phyloP scores from a whole-genome alignment of 2,888 invertebrate species.

The Carabus problematicus region DNA sequence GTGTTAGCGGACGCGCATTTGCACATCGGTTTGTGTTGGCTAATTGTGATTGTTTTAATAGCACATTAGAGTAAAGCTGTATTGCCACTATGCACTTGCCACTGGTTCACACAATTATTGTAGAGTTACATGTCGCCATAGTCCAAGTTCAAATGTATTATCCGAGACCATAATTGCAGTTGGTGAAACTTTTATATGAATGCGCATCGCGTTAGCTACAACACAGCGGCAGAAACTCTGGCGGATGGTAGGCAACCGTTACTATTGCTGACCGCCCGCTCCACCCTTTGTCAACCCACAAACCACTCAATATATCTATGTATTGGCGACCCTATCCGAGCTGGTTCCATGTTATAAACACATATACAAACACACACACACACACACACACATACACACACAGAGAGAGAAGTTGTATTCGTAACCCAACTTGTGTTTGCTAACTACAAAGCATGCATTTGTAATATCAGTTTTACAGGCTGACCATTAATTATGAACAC shows the following conservation, averaged over 20 bases:
- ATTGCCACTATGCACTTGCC: slow-evolving; percentile 38
- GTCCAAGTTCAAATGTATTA: slow-evolving; percentile 37
- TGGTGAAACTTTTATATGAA: slow-evolving; percentile 34
- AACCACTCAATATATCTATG: not conserved
- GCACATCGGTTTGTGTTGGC: slow-evolving; percentile 1
- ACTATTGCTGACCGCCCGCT: not conserved
- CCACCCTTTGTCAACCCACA: not conserved
- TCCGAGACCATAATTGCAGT: slow-evolving; percentile 40
- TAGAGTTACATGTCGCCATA: slow-evolving; percentile 33
- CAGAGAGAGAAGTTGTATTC: not conserved
- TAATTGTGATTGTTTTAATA: slow-evolving; percentile 42
- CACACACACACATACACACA: slow-evolving; percentile 2
- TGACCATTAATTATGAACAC: slow-evolving; percentile 39
- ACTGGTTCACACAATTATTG: slow-evolving; percentile 40
- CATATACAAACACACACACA: not conserved
- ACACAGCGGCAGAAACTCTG: not conserved
- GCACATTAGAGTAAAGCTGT: slow-evolving; percentile 39
- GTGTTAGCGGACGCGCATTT: too few species aligned
- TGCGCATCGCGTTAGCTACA: slow-evolving; percentile 19
- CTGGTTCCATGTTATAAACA: not conserved
- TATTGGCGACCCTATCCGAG: not conserved
- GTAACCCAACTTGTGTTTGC: slow-evolving; percentile 9
- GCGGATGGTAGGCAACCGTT: too few species aligned
- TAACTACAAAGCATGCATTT: slow-evolving; percentile 27
- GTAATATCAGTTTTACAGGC: slow-evolving; percentile 36